Base-by-base conservation (phyloP, 2,113 vertebrate genomes). In the Cinclus cinclus region DNA sequence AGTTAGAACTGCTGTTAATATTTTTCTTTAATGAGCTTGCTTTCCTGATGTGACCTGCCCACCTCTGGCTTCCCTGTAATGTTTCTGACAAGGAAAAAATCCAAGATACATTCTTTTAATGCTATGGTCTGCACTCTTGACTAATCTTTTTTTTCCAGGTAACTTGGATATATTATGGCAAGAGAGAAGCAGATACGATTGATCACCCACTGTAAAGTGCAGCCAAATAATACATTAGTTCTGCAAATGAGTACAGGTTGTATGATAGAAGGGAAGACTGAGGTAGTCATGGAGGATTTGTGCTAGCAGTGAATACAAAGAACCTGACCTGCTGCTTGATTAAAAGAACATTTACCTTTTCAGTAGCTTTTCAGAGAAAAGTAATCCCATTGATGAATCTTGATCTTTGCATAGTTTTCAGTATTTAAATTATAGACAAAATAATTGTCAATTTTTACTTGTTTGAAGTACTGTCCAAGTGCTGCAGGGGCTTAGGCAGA, bases 171-270 rank as follows among this genome's bases (percentile, higher is more conserved):
- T 55, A 63, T 10, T 92, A 60, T 91, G 80, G 65, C 86, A 85
- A 89, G 89, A 94, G 70, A 90, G 69, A 89, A 95, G 76, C 71
- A 96, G 94, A 88, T 97, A 82, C 93, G 89, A 97, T 94, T 97
- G 92, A 97, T 97, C 81, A 77, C 62, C 44, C 89, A 39, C 64
- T 78, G 47, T 80, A 76, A 96, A 96, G 78, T 67, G 70, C 87
- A 94, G 85, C 83, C 81, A 95, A 96, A 87, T 31, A 53, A 88
- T 89, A 83, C 41, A 39, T 64, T 67, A 63, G 35, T 52, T 92
- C 49, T 73, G 33, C 90, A 92, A 86, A 69, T 7, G 6, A 56
- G 63, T 50, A 50, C 56, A 84, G 17, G 41, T 74, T 90, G 55
- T 70, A 28, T 85, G 80, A 58, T 5, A 9, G 67, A 85, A 64